Conservation (phyloP, 2,797 vertebrate genomes). For the Alfaro cultratus region DNA sequence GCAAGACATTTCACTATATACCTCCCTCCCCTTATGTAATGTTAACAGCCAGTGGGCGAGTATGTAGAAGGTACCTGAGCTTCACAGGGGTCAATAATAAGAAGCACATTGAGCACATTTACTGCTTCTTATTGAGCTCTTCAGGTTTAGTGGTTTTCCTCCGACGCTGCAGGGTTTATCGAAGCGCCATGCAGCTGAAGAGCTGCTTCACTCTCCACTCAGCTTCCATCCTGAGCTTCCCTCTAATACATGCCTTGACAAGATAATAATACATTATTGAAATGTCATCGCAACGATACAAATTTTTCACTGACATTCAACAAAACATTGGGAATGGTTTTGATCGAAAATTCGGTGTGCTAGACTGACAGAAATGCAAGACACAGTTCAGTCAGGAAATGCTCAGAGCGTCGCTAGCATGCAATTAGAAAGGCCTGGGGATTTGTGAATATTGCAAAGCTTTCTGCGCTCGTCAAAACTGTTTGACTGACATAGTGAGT, state of each 20-base stretch:
- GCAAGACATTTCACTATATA: slow-evolving; percentile 19
- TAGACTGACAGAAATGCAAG: slow-evolving; percentile 36
- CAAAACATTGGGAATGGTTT: slow-evolving; percentile 28
- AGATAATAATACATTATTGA: slow-evolving; percentile 39
- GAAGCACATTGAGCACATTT: slow-evolving; percentile 21
- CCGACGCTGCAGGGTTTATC: slow-evolving; percentile 8
- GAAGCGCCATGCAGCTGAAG: slow-evolving; percentile 17
- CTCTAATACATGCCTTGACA: slow-evolving; percentile 23
- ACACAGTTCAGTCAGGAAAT: slow-evolving; percentile 31
- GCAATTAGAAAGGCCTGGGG: slow-evolving; percentile 48
- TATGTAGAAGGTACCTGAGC: slow-evolving; percentile 3
- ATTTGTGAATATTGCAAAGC: slow-evolving; percentile 52
- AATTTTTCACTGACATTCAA: slow-evolving; percentile 30
- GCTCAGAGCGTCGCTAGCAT: slow-evolving; percentile 31
- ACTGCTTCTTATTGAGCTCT: slow-evolving; percentile 17
- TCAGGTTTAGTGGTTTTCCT: slow-evolving; percentile 14
- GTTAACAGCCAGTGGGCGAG: slow-evolving; percentile 15
- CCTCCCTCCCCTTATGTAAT: slow-evolving; percentile 15
- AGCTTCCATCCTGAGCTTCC: slow-evolving; percentile 11
- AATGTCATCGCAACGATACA: slow-evolving; percentile 41
- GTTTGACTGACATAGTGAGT: slow-evolving; percentile 53
- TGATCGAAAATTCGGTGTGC: background rate
- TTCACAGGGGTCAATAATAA: slow-evolving; percentile 13
- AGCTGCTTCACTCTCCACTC: background rate
- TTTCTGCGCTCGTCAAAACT: slow-evolving; percentile 57